A percentile compares a stretch with the other conserved stretches of the same genome.
Conservation (phyloP, 2,888 invertebrate species). For the Plagiodera versicolora region DNA sequence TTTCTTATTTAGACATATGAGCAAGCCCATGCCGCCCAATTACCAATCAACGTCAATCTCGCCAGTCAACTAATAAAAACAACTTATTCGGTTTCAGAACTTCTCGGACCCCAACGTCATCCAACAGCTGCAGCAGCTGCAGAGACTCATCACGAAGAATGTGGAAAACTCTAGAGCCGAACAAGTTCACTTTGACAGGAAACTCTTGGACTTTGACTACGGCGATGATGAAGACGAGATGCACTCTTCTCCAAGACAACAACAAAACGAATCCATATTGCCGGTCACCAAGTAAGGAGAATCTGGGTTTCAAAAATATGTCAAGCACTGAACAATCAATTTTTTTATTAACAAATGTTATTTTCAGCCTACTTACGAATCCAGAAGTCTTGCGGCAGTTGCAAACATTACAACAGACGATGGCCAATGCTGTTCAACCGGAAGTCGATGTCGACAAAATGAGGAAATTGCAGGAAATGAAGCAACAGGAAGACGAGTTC, state of each 20-base stretch:
- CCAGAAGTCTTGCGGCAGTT: slow-evolving; percentile 88
- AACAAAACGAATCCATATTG: slow-evolving; percentile 42
- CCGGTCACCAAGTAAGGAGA: slow-evolving; percentile 35
- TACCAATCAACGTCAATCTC: neutral
- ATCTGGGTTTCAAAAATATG: too few relatives aligned
- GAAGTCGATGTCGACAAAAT: slow-evolving; percentile 71
- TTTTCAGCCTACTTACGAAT: slow-evolving; percentile 71
- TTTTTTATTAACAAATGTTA: too few relatives aligned
- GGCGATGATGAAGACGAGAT: slow-evolving; percentile 88
- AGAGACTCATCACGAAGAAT: slow-evolving; percentile 59
- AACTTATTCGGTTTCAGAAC: slow-evolving; percentile 35
- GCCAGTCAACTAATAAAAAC: too few relatives aligned
- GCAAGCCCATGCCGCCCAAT: neutral
- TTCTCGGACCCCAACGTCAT: slow-evolving; percentile 51
- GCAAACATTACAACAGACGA: slow-evolving; percentile 65
- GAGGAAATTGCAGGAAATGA: slow-evolving; percentile 68
- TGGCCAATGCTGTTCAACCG: slow-evolving; percentile 58
- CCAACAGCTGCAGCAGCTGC: slow-evolving; percentile 65
- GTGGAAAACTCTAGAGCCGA: slow-evolving; percentile 50
- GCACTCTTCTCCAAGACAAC: slow-evolving; percentile 55
- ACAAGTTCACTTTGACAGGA: slow-evolving; percentile 77
- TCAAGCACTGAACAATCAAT: too few relatives aligned
- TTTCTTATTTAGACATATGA: slow-evolving; percentile 13
- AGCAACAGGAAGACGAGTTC: slow-evolving; percentile 74
- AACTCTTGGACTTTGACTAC: slow-evolving; percentile 87